A percentile compares a stretch with the other conserved stretches of the same genome.
Evolutionary conservation across 2,113 vertebrate species (phyloP).

Genomic region (Trochalopteron elliotii): DNA sequence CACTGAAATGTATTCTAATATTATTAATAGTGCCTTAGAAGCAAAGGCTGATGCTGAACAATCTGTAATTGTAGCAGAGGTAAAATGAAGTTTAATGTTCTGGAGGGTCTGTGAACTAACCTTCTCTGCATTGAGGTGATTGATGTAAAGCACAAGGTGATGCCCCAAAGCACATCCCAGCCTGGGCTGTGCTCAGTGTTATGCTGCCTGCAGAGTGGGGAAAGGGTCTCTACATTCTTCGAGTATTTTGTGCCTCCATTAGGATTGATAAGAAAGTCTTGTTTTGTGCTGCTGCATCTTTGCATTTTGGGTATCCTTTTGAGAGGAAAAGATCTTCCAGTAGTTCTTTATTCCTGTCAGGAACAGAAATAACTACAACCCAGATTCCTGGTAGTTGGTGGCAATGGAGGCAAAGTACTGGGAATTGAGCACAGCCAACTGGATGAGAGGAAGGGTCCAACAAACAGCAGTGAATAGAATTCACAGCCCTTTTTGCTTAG

Average conservation of each 20-base stretch:
- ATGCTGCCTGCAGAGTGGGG: neutral
- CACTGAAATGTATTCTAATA: neutral
- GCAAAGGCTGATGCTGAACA: neutral
- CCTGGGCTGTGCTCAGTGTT: neutral
- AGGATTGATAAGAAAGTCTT: neutral
- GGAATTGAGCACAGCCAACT: neutral
- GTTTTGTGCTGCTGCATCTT: neutral
- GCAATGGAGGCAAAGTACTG: neutral
- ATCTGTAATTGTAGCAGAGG: neutral
- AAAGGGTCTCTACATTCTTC: accelerated
- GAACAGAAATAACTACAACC: neutral
- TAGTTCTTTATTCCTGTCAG: neutral
- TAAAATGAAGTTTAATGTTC: neutral
- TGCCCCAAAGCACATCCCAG: no score
- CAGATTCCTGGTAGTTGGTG: neutral
- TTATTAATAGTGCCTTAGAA: neutral
- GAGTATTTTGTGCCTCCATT: neutral
- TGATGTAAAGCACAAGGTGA: neutral
- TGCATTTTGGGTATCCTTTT: neutral
- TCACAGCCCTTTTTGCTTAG: neutral
- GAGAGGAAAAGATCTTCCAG: neutral
- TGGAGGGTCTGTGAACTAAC: neutral
- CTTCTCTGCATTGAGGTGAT: neutral
- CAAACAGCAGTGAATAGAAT: neutral
- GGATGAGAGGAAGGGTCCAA: neutral